Evolutionary conservation across 92 coral and sea anemone species (phyloP), one percentile per base, ranked within the genome.

Genomic region (Parazoanthus darwini): DNA sequence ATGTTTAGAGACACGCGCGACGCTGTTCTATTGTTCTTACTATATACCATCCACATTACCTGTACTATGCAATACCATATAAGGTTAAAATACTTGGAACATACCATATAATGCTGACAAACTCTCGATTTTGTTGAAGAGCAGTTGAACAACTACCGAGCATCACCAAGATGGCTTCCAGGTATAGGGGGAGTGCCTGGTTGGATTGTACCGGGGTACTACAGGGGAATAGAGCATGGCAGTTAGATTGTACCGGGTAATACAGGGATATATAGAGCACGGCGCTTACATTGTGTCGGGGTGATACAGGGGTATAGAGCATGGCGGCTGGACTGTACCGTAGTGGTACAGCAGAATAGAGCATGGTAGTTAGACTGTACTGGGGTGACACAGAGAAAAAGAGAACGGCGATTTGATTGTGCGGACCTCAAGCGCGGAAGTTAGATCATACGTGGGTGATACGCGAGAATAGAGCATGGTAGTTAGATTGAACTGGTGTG

Each of bases 161-260:
- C 95, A 97, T 95, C 23, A 97, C 98, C 72, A 92, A 88, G 87
- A 97, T 93, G 82, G 99, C 98, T 77, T 97, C 99, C 79, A 97
- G 95, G 74, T 97, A 95, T 71, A 97, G 85, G 29, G 99, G 98
- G n/a, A 97, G 85, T 23, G 98, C 95, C 39, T 97, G 97, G 75
- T 88, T 92, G 44, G 90, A 83, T 80, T 95, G 98, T 4, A 89
- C 92, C 20, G 94, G 93, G 43, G 93, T 91, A 79, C 99, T 97
- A 84, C 26, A 86, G n/a, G 11, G n/a, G 22, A 15, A 15, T 14
- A 58, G 5, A 58, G 23, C 23, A 68, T 48, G 51, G 51, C 11
- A 6, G 51, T 48, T 48, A 48, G 51, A 8, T 48, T 48, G 51
- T 48, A 48, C 51, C 9, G 51, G 51, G 5, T 14, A 6, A 14